Base-by-base conservation (phyloP, 2,113 vertebrate genomes). In the Plectropomus leopardus region DNA sequence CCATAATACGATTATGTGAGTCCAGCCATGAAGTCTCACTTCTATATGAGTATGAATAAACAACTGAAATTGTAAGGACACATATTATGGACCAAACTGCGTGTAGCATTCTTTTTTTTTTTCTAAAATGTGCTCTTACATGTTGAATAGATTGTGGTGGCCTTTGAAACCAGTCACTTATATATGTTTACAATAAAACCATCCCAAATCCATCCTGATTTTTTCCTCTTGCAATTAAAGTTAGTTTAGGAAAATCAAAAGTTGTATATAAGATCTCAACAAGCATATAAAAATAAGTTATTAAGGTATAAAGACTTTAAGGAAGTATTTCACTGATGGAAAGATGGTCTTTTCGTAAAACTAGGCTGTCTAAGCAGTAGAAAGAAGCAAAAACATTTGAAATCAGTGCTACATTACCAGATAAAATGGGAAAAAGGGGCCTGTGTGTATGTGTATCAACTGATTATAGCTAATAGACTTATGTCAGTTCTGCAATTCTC, bases 1-100 rank as follows among this genome's bases (percentile, higher is more conserved):
- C 47, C 57, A 17, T 70, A 88, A 86, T 79, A 65, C 21, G 71
- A 87, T 89, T 86, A 83, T 76, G 26, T 55, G 60, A 64, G 58
- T 79, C 66, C 73, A 51, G 75, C 63, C 72, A 47, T 63, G 34
- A 83, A 51, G 60, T 32, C 28, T 69, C 7, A 47, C 67, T 50
- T 76, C 34, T 55, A 63, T 64, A 55, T 7, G 64, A 75, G 72
- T 40, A 68, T 69, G 77, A 82, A 79, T 75, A 86, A 73, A 80
- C 68, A 10, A 42, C 32, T 45, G 66, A 63, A 57, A 61, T 26
- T 50, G 60, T 58, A 36, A 68, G 65, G 28, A 54, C 30, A 36
- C 9, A 53, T 19, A 40, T 44, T 15, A 36, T 24, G 42, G 32
- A 57, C 28, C 19, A 57, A 8, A 72, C 40, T 28, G 59, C 74